phyloP scores from a whole-genome alignment of 2,797 vertebrate genomes.

The Poeciliopsis presidionis region DNA sequence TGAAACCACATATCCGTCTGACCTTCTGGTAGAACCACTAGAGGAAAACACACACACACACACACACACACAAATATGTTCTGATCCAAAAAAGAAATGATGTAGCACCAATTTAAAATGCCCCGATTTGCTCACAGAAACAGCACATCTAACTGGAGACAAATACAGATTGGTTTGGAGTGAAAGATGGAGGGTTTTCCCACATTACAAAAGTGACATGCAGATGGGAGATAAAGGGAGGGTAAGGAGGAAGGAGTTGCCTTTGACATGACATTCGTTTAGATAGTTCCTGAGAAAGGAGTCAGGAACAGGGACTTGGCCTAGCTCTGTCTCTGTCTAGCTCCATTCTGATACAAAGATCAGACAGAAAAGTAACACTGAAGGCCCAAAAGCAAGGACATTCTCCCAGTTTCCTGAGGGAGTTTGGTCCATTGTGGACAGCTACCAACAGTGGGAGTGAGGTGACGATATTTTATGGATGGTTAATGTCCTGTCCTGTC shows the following conservation, averaged over 20 bases:
- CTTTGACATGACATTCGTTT: conserved; percentile 34
- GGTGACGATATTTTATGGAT: conserved; percentile 18
- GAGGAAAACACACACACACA: conserved; percentile 17
- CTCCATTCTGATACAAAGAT: conserved; percentile 48
- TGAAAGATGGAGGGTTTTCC: conserved; percentile 44
- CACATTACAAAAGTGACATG: conserved; percentile 34
- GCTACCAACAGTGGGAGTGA: conserved; percentile 9
- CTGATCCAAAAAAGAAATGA: conserved; percentile 48
- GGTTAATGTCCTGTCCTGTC: neutral
- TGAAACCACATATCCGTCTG: conserved; percentile 58
- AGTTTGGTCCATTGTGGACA: conserved; percentile 20
- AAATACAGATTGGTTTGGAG: conserved; percentile 23
- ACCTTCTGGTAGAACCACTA: conserved; percentile 48
- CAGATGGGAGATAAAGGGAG: conserved; percentile 23
- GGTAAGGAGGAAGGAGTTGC: conserved; percentile 35
- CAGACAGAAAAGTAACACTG: conserved; percentile 25
- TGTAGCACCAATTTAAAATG: conserved; percentile 31
- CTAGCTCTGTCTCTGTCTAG: conserved; percentile 42
- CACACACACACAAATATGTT: conserved; percentile 32
- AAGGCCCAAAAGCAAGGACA: conserved; percentile 5
- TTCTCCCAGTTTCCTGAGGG: conserved; percentile 37
- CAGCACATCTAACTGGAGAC: conserved; percentile 17
- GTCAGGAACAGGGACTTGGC: conserved; percentile 23
- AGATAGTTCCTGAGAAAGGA: conserved; percentile 32
- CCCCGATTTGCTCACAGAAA: conserved; percentile 41